These are phyloP conservation scores for Morpho deidamia DNA, from an alignment of 2,888 invertebrate genomes.

Conservation along the genomic window DNA sequence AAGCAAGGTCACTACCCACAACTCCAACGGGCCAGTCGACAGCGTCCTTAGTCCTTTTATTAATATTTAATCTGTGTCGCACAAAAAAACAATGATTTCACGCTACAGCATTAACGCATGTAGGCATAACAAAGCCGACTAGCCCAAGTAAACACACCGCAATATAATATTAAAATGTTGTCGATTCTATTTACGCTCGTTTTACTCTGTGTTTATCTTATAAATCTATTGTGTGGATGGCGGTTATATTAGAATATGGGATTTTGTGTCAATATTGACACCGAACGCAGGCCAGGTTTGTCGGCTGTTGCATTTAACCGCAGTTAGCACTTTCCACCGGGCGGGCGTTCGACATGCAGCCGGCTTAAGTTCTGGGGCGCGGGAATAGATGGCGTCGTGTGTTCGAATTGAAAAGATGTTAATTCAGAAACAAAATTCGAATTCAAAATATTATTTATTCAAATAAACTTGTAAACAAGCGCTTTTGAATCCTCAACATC, in stretches of 20 bases:
- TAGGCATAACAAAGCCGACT: constrained; percentile 67
- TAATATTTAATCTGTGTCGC: constrained; percentile 71
- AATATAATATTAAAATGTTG: constrained; percentile 75
- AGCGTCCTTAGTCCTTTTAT: constrained; percentile 45
- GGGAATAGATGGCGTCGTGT: constrained; percentile 52
- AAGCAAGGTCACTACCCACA: no score
- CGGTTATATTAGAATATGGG: constrained; percentile 69
- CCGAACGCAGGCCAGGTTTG: constrained; percentile 47
- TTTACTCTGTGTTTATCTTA: constrained; percentile 76
- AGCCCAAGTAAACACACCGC: constrained; percentile 68
- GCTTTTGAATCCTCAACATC: no score
- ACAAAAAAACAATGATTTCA: constrained; percentile 76
- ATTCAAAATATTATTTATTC: no score
- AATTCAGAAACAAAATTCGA: no score
- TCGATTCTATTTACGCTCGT: constrained; percentile 76
- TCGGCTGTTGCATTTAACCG: constrained; percentile 59
- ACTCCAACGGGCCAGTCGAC: no score
- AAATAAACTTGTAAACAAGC: no score
- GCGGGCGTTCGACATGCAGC: constrained; percentile 44
- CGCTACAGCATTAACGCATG: constrained; percentile 76
- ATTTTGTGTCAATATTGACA: constrained; percentile 73
- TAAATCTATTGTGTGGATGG: constrained; percentile 75
- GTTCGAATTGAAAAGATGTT: constrained; percentile 10
- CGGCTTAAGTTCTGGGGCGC: constrained; percentile 26
- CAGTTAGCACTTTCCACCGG: constrained; percentile 64